A percentile compares a stretch with the other conserved stretches of the same genome.
These are phyloP conservation scores for Trichopria drosophilae DNA, from an alignment of 2,888 invertebrate genomes.

Conservation along the genomic window DNA sequence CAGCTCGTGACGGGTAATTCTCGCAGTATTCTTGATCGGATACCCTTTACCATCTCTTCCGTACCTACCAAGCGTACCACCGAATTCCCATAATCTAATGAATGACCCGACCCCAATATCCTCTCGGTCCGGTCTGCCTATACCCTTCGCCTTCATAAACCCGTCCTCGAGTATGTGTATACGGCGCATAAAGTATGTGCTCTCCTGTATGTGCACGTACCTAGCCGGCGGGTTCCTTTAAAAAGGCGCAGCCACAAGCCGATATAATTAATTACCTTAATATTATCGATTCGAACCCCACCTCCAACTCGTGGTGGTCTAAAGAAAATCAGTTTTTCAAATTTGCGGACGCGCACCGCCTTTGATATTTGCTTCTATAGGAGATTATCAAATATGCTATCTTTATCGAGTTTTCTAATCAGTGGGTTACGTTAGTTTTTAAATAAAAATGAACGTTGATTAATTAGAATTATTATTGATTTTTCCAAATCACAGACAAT, in stretches of 20 bases:
- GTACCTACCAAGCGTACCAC: slow-evolving; percentile 35
- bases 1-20: slow-evolving; percentile 39
- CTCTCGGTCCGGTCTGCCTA: slow-evolving; percentile 41
- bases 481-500: no score
- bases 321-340: no score
- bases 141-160: slow-evolving; percentile 31
- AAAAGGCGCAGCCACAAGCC: slow-evolving; percentile 27
- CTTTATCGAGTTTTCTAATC: no score
- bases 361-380: no score
- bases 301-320: no score
- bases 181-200: no score
- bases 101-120: slow-evolving; percentile 50
- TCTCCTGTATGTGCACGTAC: slow-evolving; percentile 24
- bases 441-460: no score
- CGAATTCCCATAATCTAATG: slow-evolving; percentile 55
- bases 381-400: no score
- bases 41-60: slow-evolving; percentile 33
- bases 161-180: slow-evolving; percentile 33
- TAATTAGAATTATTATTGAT: no score
- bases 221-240: no score
- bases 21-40: slow-evolving; percentile 42
- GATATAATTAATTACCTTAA: slow-evolving; percentile 45
- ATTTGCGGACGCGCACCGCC: no score
- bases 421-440: no score
- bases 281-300: slow-evolving; percentile 37